phyloP scores from a whole-genome alignment of 1,140 invertebrate genomes.

The Drosophila cardini region DNA sequence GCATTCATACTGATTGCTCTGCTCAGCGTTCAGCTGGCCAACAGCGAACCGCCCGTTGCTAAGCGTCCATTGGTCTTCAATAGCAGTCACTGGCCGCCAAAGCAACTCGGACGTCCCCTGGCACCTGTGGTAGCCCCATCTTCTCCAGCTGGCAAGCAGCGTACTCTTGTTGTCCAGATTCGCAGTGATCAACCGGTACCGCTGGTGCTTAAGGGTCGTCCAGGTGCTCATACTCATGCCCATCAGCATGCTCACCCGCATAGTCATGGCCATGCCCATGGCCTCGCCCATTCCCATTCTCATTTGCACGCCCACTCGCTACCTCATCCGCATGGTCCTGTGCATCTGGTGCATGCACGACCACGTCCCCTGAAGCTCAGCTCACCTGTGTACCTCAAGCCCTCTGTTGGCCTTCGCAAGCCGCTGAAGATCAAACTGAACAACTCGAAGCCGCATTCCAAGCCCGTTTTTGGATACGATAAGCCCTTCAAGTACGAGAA shows the following conservation, averaged over 20 bases:
- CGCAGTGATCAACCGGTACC: conserved; percentile 81
- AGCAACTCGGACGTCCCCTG: conserved; percentile 51
- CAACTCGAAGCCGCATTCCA: conserved; percentile 65
- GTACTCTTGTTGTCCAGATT: conserved; percentile 78
- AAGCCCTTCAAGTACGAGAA: conserved; percentile 80
- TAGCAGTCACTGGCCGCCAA: conserved; percentile 58
- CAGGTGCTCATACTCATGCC: conserved; percentile 47
- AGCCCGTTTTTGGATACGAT: conserved; percentile 73
- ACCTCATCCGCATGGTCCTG: conserved; percentile 42
- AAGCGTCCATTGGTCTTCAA: conserved; percentile 68
- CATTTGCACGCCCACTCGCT: conserved; percentile 41
- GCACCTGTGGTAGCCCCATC: background rate
- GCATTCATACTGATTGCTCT: conserved; percentile 43
- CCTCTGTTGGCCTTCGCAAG: conserved; percentile 52
- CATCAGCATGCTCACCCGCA: conserved; percentile 49
- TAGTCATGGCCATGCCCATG: background rate
- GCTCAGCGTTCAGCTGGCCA: conserved; percentile 46
- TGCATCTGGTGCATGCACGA: conserved; percentile 50
- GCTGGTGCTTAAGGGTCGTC: conserved; percentile 73
- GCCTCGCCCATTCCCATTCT: conserved; percentile 9
- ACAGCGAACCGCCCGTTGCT: conserved; percentile 55
- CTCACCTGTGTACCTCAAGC: conserved; percentile 69
- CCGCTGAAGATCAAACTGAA: conserved; percentile 76
- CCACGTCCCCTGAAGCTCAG: conserved; percentile 65
- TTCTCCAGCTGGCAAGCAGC: conserved; percentile 51